Evolutionary conservation across 2,797 vertebrate genomes (phyloP), one percentile per base, ranked within the genome.

Genomic region (Nannoperca australis): DNA sequence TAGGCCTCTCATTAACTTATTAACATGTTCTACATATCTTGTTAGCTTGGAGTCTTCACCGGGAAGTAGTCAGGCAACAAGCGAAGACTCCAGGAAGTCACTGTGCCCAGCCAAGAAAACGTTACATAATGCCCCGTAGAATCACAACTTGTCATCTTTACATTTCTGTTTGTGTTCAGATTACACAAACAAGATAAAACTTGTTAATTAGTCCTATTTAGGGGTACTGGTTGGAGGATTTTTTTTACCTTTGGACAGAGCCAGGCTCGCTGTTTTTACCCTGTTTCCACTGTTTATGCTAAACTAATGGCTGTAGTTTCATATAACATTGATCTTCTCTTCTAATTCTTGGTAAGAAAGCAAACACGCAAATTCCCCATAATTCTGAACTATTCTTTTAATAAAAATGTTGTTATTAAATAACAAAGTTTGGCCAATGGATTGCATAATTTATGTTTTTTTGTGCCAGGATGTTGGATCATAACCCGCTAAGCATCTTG

Each of bases 401-500:
- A 76, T 50, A 61, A 61, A 27, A 27, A 27, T 27, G 24, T 27
- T 27, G 24, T 27, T 27, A 27, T 27, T 27, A 27, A 27, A 27
- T 27, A 27, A 27, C 24, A 27, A n/a, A 24, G 2, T 32, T 68
- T 54, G 18, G 6, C 54, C 15, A 56, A 36, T 49, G 55, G 7
- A 22, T 58, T 70, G 44, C 3, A 20, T 27, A 14, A 42, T 24
- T 47, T 14, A 36, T 12, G 18, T 51, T 74, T 78, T 67, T 72
- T 45, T 68, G 5, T 84, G 14, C 50, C 89, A 96, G 95, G 88
- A 92, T 97, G 78, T 91, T 96, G 91, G 96, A 96, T 87, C 94
- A 96, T 82, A 97, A 97, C 78, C 95, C 94, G 3, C 91, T 96
- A 40, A 92, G 77, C 81, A 94, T 62, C 76, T 88, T 96, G 86